These are phyloP conservation scores for Cyclophora punctaria DNA, from an alignment of 2,888 invertebrate genomes.

Conservation along the genomic window DNA sequence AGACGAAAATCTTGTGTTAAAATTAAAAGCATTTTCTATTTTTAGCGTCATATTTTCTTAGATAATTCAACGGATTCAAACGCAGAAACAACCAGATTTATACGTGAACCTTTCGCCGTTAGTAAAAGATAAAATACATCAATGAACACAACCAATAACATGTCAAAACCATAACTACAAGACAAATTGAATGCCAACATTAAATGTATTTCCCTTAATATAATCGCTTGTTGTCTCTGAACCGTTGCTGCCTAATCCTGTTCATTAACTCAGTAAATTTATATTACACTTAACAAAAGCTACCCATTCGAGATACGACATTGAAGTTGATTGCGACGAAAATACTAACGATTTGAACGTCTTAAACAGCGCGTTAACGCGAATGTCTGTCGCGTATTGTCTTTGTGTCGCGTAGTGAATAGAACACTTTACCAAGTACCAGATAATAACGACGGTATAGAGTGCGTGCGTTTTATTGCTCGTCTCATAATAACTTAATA, in stretches of 20 bases:
- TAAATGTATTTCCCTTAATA: neutral
- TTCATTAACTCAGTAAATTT: slow-evolving; percentile 1
- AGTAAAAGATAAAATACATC: neutral
- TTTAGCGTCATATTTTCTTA: too few relatives aligned
- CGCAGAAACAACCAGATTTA: too few relatives aligned
- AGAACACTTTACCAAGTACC: slow-evolving; percentile 19
- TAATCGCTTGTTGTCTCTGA: neutral
- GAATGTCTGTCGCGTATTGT: slow-evolving; percentile 23
- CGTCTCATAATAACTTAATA: slow-evolving; percentile 25
- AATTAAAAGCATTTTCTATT: too few relatives aligned
- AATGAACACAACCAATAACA: neutral
- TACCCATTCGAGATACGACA: slow-evolving; percentile 18
- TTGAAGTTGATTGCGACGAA: slow-evolving; percentile 20
- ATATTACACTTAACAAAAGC: slow-evolving; percentile 17
- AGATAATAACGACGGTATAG: slow-evolving; percentile 21
- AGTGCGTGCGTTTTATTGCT: slow-evolving; percentile 27
- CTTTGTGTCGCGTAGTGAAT: slow-evolving; percentile 22
- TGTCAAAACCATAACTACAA: neutral
- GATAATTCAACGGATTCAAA: too few relatives aligned
- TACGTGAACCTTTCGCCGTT: neutral
- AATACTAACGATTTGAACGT: slow-evolving; percentile 24
- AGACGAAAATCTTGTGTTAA: too few relatives aligned
- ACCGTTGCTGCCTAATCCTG: neutral
- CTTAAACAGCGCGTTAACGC: slow-evolving; percentile 22
- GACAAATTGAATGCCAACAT: neutral